Evolutionary conservation across 2,888 invertebrate species (phyloP).

Genomic region (Acanthosepion esculentum): DNA sequence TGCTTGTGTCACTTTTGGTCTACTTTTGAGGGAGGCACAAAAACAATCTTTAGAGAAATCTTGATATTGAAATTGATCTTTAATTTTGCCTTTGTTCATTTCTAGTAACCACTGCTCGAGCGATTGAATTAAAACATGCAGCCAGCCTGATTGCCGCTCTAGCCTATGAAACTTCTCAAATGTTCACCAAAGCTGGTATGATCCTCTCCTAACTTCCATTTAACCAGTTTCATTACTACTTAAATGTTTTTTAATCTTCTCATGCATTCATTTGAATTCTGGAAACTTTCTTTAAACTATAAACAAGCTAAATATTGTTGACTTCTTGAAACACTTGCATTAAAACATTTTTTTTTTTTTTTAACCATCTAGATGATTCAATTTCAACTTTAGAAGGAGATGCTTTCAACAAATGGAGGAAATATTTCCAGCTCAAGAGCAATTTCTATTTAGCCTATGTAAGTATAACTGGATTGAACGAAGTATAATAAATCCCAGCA

Average conservation of each 20-base stretch:
- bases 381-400: conserved; percentile 77
- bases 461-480: conserved; percentile 63
- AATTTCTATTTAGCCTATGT: conserved; percentile 80
- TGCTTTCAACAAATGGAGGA: conserved; percentile 79
- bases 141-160: conserved; percentile 79
- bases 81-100: conserved; percentile 51
- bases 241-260: neutral
- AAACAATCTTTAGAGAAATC: no score
- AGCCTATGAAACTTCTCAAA: conserved; percentile 80
- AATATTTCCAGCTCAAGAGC: conserved; percentile 79
- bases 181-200: conserved; percentile 78
- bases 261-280: neutral
- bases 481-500: neutral
- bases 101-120: conserved; percentile 80
- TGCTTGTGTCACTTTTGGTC: no score
- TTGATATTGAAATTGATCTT: neutral
- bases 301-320: neutral
- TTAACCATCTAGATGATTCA: conserved; percentile 75
- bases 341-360: neutral
- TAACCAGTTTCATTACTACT: no score
- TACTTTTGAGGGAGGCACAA: no score
- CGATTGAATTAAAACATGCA: conserved; percentile 81
- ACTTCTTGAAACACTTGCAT: neutral
- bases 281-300: neutral
- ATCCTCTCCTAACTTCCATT: neutral